Evolutionary conservation across 2,113 vertebrate genomes (phyloP).

Genomic region (Pelecanoides urinatrix): DNA sequence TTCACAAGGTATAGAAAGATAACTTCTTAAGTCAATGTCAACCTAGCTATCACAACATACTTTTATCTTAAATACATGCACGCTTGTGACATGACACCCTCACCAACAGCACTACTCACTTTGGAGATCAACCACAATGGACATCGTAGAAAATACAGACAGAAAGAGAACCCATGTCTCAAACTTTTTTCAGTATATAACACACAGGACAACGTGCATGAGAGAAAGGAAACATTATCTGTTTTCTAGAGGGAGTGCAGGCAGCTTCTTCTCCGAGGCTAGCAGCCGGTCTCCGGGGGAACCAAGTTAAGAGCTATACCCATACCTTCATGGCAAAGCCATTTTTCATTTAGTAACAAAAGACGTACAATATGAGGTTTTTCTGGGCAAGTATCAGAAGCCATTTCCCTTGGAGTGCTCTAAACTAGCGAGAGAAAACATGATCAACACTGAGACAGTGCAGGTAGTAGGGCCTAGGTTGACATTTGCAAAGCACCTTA

Average conservation of each 20-base stretch:
- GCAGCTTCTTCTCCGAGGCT: background rate
- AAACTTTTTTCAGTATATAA: background rate
- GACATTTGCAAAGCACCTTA: background rate
- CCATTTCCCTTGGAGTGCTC: background rate
- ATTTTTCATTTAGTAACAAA: background rate
- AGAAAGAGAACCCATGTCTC: background rate
- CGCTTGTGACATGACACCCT: background rate
- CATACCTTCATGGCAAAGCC: background rate
- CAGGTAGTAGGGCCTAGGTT: background rate
- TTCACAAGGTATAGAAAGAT: background rate
- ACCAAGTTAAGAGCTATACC: background rate
- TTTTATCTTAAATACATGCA: background rate
- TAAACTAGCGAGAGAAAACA: background rate
- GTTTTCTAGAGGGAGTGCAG: background rate
- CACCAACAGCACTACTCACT: background rate
- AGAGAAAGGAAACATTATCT: background rate
- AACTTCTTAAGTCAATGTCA: background rate
- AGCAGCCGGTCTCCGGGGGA: background rate
- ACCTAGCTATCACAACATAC: background rate
- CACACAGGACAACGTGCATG: background rate
- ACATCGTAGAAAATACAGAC: background rate
- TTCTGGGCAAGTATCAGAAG: background rate
- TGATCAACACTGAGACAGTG: background rate
- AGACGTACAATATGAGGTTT: background rate
- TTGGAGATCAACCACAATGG: background rate